Evolutionary conservation across 2,113 vertebrate genomes (phyloP).

Genomic region (Notarius lentiginosus): DNA sequence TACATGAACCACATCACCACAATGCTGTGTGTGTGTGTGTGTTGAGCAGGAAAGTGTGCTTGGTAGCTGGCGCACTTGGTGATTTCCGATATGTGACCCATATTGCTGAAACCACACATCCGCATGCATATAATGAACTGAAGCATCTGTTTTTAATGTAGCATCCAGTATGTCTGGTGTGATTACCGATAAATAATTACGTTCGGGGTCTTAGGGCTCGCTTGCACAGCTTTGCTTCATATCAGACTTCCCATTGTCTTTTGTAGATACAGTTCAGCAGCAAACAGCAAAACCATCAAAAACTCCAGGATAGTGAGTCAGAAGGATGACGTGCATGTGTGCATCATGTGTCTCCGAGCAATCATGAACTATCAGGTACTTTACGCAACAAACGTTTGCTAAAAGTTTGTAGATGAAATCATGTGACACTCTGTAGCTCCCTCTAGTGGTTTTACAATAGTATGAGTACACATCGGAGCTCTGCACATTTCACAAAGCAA

Average conservation of each 20-base stretch:
- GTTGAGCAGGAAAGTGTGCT: neutral
- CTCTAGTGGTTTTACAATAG: constrained; percentile 11
- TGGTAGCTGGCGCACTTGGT: constrained; percentile 29
- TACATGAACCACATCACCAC: constrained; percentile 19
- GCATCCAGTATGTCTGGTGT: constrained; percentile 2
- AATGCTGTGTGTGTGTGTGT: neutral
- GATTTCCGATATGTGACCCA: constrained; percentile 36
- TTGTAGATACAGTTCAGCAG: constrained; percentile 83
- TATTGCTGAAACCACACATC: constrained; percentile 31
- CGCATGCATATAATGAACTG: neutral
- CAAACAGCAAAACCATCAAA: constrained; percentile 89
- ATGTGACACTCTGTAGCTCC: constrained; percentile 6
- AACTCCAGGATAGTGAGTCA: constrained; percentile 95
- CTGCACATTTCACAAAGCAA: neutral
- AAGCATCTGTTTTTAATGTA: neutral
- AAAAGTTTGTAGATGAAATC: neutral
- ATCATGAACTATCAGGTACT: constrained; percentile 99
- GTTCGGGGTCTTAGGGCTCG: neutral
- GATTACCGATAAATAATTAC: neutral
- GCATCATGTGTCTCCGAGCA: constrained; percentile 94
- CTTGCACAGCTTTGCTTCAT: neutral
- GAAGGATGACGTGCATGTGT: constrained; percentile 96
- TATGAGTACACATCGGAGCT: neutral
- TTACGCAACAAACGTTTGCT: constrained; percentile 18
- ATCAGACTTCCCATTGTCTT: constrained; percentile 26